Conservation (phyloP, 2,797 vertebrate species). For the Channa striata region DNA sequence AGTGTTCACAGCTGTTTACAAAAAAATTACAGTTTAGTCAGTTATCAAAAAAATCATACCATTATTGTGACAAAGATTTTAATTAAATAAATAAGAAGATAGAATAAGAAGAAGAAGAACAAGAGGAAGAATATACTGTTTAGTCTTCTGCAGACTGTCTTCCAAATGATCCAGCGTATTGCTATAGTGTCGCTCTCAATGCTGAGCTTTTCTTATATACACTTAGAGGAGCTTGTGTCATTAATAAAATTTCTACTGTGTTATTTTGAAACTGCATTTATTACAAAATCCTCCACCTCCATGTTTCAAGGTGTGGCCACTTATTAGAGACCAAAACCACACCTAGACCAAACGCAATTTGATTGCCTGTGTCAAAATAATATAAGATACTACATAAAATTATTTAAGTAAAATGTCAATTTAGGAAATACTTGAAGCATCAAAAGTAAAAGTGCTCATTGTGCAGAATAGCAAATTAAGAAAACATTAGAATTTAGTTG, state of each 20-base stretch:
- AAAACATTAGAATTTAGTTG: too few species aligned
- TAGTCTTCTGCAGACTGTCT: conserved; percentile 1
- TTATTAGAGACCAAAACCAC: conserved; percentile 1
- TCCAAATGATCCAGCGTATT: neutral
- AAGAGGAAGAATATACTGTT: neutral
- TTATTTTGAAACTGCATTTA: neutral
- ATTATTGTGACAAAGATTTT: too few species aligned
- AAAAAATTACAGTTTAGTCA: neutral
- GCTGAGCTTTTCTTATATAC: conserved; percentile 23
- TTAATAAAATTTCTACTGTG: too few species aligned
- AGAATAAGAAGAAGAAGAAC: too few species aligned
- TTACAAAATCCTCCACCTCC: conserved; percentile 3
- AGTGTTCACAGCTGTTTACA: conserved; percentile 21
- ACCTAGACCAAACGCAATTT: neutral
- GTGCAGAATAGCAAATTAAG: too few species aligned
- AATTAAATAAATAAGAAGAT: too few species aligned
- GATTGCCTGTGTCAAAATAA: neutral
- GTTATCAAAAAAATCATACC: neutral
- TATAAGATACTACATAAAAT: too few species aligned
- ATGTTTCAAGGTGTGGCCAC: conserved; percentile 12
- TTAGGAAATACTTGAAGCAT: too few species aligned
- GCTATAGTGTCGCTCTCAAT: neutral
- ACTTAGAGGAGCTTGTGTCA: neutral
- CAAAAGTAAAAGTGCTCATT: too few species aligned
- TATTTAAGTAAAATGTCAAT: too few species aligned